Percentiles rank a stretch among this genome's conserved stretches.
phyloP scores from a whole-genome alignment of 2,113 vertebrate species.

The Ceyx margarethae region DNA sequence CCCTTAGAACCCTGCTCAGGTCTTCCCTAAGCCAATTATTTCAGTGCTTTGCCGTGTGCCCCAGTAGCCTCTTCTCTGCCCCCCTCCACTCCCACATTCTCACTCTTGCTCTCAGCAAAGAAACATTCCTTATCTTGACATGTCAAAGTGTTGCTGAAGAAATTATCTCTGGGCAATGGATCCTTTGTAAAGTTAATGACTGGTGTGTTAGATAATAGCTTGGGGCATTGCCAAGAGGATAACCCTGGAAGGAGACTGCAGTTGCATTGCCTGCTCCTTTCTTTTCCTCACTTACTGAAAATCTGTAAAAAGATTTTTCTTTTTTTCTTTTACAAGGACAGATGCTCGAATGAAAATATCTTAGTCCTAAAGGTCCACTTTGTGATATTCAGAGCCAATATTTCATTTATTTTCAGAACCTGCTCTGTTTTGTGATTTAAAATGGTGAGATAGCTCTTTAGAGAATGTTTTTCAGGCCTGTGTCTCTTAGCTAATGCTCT shows the following conservation, averaged over 20 bases:
- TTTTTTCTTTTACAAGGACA: not conserved
- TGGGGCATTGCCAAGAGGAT: slow-evolving; percentile 49
- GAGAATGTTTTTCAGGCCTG: not conserved
- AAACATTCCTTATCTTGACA: slow-evolving; percentile 68
- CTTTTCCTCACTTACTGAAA: not conserved
- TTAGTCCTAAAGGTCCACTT: not conserved
- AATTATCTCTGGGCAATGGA: slow-evolving; percentile 66
- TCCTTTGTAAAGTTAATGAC: slow-evolving; percentile 71
- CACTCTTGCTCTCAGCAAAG: slow-evolving; percentile 19
- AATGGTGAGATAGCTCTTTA: not conserved
- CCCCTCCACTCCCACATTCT: not conserved
- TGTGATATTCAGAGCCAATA: not conserved
- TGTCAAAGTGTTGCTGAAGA: slow-evolving; percentile 68
- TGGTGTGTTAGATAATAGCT: slow-evolving; percentile 58
- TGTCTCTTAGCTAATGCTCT: not conserved
- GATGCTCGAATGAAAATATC: not conserved
- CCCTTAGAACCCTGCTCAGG: not conserved
- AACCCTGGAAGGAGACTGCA: slow-evolving; percentile 33
- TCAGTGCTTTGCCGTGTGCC: not conserved
- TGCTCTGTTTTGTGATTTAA: not conserved
- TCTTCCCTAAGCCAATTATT: not conserved
- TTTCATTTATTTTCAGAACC: not conserved
- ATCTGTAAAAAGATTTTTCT: not conserved
- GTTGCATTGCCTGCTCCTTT: slow-evolving; percentile 2
- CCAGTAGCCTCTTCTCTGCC: not conserved